A percentile compares a stretch with the other conserved stretches of the same genome.
These are phyloP conservation scores for Craniophora ligustri DNA, from an alignment of 2,888 invertebrate genomes.

Conservation along the genomic window DNA sequence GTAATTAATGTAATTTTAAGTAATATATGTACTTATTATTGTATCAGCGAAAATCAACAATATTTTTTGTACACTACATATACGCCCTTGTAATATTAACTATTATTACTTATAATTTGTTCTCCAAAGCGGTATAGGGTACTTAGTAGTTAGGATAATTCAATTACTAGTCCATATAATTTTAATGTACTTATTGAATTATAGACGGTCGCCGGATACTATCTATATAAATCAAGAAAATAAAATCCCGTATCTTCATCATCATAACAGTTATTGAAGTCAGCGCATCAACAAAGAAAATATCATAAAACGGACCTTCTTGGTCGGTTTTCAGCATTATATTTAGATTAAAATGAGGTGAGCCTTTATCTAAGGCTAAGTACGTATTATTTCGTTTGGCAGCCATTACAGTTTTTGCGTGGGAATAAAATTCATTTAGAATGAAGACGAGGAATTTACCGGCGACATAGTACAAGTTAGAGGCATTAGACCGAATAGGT, in stretches of 20 bases:
- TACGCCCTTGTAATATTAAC: slow-evolving; percentile 73
- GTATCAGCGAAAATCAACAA: slow-evolving; percentile 68
- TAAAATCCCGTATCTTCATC: background rate
- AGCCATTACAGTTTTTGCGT: slow-evolving; percentile 11
- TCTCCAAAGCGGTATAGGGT: slow-evolving; percentile 88
- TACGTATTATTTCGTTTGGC: slow-evolving; percentile 18
- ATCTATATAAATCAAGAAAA: slow-evolving; percentile 1
- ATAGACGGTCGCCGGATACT: slow-evolving; percentile 78
- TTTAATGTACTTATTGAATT: slow-evolving; percentile 83
- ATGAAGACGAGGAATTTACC: slow-evolving; percentile 56
- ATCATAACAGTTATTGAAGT: slow-evolving; percentile 7
- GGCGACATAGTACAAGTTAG: slow-evolving; percentile 85
- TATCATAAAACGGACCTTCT: slow-evolving; percentile 7
- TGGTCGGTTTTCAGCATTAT: slow-evolving; percentile 10
- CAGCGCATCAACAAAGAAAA: background rate
- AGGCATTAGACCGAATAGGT: slow-evolving; percentile 76
- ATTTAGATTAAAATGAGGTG: no score
- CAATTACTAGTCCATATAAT: slow-evolving; percentile 88
- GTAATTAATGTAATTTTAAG: slow-evolving; percentile 72
- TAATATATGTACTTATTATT: slow-evolving; percentile 70
- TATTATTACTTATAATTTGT: slow-evolving; percentile 67
- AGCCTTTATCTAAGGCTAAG: no score
- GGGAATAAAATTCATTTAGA: slow-evolving; percentile 21
- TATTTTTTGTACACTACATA: slow-evolving; percentile 67
- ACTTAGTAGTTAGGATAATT: slow-evolving; percentile 88